phyloP scores from a whole-genome alignment of 2,797 vertebrate genomes.

The Rhynchotus rufescens region DNA sequence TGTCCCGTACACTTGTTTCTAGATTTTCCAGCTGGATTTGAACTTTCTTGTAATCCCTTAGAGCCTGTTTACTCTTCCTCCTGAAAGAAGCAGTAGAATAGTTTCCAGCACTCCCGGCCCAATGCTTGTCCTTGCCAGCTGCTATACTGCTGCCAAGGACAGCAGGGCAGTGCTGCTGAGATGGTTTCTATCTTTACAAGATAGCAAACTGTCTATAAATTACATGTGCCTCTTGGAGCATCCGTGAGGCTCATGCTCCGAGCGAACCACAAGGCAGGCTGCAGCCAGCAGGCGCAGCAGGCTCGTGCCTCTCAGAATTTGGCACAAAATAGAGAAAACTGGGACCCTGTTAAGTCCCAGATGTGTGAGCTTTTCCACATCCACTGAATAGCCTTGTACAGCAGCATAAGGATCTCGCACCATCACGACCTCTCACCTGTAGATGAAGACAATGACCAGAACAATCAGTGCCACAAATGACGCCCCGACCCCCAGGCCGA shows the following conservation, averaged over 20 bases:
- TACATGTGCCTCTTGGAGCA: neutral
- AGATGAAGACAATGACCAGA: slow-evolving; percentile 95
- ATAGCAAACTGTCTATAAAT: neutral
- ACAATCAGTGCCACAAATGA: slow-evolving; percentile 94
- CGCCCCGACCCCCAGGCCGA: slow-evolving; percentile 91
- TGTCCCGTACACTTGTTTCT: slow-evolving; percentile 96
- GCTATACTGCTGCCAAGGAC: neutral
- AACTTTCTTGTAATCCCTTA: slow-evolving; percentile 98
- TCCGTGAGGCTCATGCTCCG: neutral
- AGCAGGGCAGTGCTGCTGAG: neutral
- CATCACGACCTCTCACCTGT: slow-evolving; percentile 84
- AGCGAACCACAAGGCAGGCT: neutral
- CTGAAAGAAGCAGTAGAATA: slow-evolving; percentile 74
- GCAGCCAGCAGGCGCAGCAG: neutral
- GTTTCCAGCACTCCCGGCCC: neutral
- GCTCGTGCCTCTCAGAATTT: neutral
- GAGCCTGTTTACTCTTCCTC: slow-evolving; percentile 97
- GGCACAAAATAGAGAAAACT: neutral
- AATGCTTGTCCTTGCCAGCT: neutral
- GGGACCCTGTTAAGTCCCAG: neutral
- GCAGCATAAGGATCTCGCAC: neutral
- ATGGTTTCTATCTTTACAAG: neutral
- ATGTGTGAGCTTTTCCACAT: rapidly evolving
- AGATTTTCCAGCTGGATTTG: slow-evolving; percentile 98
- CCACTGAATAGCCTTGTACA: neutral